Conservation (phyloP, 1,140 invertebrate genomes). For the Brachionus manjavacas region DNA sequence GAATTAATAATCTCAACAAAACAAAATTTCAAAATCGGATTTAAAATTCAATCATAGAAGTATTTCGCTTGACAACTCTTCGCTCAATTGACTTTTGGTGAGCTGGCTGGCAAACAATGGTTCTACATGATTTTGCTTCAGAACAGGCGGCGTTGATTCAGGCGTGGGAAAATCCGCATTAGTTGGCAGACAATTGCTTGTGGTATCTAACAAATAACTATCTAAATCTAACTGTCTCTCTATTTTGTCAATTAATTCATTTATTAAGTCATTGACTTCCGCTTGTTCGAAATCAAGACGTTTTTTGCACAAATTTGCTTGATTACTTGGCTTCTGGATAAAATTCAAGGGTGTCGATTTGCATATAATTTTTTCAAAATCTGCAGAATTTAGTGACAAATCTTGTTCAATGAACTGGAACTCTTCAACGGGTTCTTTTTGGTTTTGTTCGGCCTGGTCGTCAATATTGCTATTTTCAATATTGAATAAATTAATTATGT, state of each 20-base stretch:
- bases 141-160: not conserved
- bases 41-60: not conserved
- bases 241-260: not conserved
- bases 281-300: not conserved
- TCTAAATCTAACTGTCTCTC: not conserved
- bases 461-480: not conserved
- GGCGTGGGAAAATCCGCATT: not conserved
- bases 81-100: conserved; percentile 22
- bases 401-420: conserved; percentile 11
- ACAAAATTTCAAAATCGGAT: not conserved
- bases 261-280: not conserved
- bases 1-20: not conserved
- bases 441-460: not conserved
- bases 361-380: conserved; percentile 19
- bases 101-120: not conserved
- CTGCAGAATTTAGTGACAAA: not conserved
- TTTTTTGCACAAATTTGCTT: not conserved
- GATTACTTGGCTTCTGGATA: not conserved
- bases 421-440: not conserved
- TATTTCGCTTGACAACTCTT: conserved; percentile 17
- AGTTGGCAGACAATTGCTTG: not conserved
- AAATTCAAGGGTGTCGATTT: not conserved
- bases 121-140: not conserved
- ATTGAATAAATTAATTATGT: conserved; percentile 6
- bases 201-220: not conserved